Evolutionary conservation across 2,797 vertebrate species (phyloP), one percentile per base, ranked within the genome.

Genomic region (Xenops minutus): DNA sequence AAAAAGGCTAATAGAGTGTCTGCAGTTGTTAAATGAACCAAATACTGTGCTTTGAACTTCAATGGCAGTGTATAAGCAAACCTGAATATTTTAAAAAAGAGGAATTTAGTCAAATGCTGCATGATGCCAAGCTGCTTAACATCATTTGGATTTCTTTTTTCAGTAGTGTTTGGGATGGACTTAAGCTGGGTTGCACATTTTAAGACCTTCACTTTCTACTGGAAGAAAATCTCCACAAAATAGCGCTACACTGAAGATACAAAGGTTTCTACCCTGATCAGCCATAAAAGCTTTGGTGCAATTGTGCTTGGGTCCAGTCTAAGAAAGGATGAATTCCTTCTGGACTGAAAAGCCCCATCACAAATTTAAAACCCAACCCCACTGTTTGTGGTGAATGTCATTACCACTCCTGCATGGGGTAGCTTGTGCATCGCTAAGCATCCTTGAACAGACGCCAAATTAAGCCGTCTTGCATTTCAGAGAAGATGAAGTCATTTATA

Each of bases 11-110:
- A 94, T 95, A 85, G 89, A 88, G 64, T 92, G 85, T 89, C 96
- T 95, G 89, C 81, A 74, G 89, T 94, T 93, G 96, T 94, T 94
- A 96, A 96, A 96, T 89, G 93, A 96, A 91, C 81, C 93, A 93
- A 92, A 85, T 61, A 95, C 81, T 68, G 73, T 66, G 88, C 88
- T 88, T 78, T 93, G 95, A 96, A 93, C 79, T 93, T 92, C 51
- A 21, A 2, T 37, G 54, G 58, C 68, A 77, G 46, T 26, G 54
- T 82, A 72, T 61, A 91, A 67, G 67, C 84, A 91, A 94, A 87
- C 54, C 84, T 69, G 92, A 96, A 80, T 91, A 91, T 92, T 89
- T 87, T 75, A 85, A 61, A 46, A 46, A 75, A 36, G 41, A 77
- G 36, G 41, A 88, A 89, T 61, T 41, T n/a, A 32, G 71, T 43